phyloP scores from a whole-genome alignment of 2,888 invertebrate species.

The Cantharis rustica region DNA sequence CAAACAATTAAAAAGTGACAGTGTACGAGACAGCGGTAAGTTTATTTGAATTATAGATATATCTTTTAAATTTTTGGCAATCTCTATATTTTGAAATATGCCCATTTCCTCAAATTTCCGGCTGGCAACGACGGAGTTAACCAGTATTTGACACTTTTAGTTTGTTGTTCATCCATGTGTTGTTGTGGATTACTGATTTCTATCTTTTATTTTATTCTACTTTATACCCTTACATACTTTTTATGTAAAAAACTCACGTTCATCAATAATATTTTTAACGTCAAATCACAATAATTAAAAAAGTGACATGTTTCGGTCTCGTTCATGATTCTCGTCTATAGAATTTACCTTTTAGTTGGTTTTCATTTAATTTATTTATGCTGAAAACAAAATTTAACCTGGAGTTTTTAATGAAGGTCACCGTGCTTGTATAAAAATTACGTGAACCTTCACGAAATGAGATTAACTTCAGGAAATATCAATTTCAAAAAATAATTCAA shows the following conservation, averaged over 20 bases:
- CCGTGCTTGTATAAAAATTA: slow-evolving; percentile 2
- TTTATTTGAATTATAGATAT: too few relatives aligned
- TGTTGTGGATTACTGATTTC: background rate
- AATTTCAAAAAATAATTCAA: background rate
- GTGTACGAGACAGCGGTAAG: too few relatives aligned
- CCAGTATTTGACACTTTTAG: background rate
- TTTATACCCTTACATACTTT: too few relatives aligned
- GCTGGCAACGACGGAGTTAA: background rate
- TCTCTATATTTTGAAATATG: background rate
- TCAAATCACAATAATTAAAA: too few relatives aligned
- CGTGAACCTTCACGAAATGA: background rate
- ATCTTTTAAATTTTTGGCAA: too few relatives aligned
- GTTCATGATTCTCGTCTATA: background rate
- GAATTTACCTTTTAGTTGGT: too few relatives aligned
- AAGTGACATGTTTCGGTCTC: background rate
- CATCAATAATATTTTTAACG: too few relatives aligned
- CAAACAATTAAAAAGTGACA: too few relatives aligned
- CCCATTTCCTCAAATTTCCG: background rate
- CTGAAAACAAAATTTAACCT: background rate
- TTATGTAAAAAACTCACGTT: too few relatives aligned
- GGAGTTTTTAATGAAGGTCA: background rate
- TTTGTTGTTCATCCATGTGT: background rate
- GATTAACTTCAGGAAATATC: background rate
- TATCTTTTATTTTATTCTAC: too few relatives aligned
- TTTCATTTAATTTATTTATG: too few relatives aligned